Evolutionary conservation across 2,888 invertebrate species (phyloP), one percentile per base, ranked within the genome.

Genomic region (Plagodis dolabraria): DNA sequence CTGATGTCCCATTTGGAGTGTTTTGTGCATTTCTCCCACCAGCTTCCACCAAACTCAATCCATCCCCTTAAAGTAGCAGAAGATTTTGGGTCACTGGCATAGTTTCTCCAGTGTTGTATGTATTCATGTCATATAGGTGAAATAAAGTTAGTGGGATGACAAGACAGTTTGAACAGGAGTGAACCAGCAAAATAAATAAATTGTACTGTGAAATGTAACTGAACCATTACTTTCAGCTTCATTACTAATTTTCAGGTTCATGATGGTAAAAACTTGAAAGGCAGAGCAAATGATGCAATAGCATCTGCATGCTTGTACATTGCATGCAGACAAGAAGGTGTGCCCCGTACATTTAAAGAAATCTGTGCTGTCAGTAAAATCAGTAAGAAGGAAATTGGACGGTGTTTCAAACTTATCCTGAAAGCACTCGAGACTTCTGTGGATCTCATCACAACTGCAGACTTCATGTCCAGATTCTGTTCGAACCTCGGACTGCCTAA

Each of bases 381-480:
- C 59, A 99, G 99, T 77, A 99, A 99, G 92, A 99, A 99, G 78
- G 99, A 99, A 93, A 99, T 99, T 61, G 99, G 99, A 0, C 93
- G 99, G 69, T 99, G 99, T 83, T 99, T 99, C 88, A 99, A 99
- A 80, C 88, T 99, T 45, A 99, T 99, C 62, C 92, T 99, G 43
- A 99, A 99, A 84, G 98, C 98, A 0, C 91, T 99, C 53, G 98
- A 99, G 84, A 99, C 99, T 0, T 99, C 97, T 38, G 98, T 99
- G 7, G 99, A 99, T 81, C 95, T 99, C 58, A 99, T 99, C 60
- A 99, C 99, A 0, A 99, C 99, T 0, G 99, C 98, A 0, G 99
- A 99, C 83, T 99, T 99, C 85, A 99, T 99, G 99, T 99, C 98
- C 34, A 94, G 98, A 70, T 99, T 99, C 92, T 99, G 99, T 85